Evolutionary conservation across 1,140 invertebrate species (phyloP), one percentile per base, ranked within the genome.

Genomic region (Chironomus striatipennis): DNA sequence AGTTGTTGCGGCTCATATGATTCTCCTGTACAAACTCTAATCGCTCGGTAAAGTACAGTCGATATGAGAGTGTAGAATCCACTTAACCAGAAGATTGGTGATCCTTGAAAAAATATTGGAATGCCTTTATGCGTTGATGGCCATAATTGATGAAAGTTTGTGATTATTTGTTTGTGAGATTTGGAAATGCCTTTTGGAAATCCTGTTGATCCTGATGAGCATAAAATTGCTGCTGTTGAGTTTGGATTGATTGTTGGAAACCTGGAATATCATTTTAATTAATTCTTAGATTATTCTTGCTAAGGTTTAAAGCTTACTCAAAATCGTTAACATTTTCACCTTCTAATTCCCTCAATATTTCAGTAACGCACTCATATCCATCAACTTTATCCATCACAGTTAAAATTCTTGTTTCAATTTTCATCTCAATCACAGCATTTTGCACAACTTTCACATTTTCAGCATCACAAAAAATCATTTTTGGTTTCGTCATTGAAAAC

Each of bases 141-240:
- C 8, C 12, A 15, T 18, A 17, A 7, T 57, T 12, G 47, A 15
- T 57, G 47, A 15, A 12, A 57, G 5, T 57, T n/a, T 5, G n/a
- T 57, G 12, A 57, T 57, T n/a, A 57, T 0, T 5, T 57, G 12
- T 57, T 57, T 57, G 77, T 93, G 91, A 1, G 90, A 90, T 6
- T 93, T 82, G 80, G 88, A 86, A 0, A 93, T 92, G 17, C 90
- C 91, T 82, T 94, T 94, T 0, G 93, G 91, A 15, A 88, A 79
- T 64, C 93, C 91, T 34, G 91, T 93, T 2, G 92, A 93, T 10
- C 91, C 92, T 74, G 90, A 91, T 0, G 91, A 87, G 74, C 79
- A 83, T 0, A 85, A 76, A 75, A 87, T 81, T 8, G 80, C 77
- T 9, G 80, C 79, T 6, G 79, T 80, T 74, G 81, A 79, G 74